Evolutionary conservation across 2,113 vertebrate genomes (phyloP), one percentile per base, ranked within the genome.

Genomic region (Morphnarchus princeps): DNA sequence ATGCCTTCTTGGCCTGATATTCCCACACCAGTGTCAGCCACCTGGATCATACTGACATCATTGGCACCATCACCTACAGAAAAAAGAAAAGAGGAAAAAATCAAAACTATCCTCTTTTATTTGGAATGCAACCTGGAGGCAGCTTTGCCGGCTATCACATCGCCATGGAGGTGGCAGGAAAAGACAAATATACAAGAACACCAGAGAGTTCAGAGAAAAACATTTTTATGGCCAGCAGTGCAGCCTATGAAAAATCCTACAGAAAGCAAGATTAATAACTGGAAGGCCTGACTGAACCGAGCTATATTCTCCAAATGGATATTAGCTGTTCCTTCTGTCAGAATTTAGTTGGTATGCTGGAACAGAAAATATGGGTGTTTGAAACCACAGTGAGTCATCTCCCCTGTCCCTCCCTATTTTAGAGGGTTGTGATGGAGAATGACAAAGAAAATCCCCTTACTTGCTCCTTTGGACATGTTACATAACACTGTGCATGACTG

Each of bases 11-110:
- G 98, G 65, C 99, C 99, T 0, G 97, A 98, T 93, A 99, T 98
- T 36, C 99, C 99, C 63, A 99, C 96, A 47, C 99, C 99, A 32
- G 93, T 95, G 79, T 99, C 98, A 81, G 99, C 99, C 81, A 98
- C 97, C 52, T 99, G 99, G 92, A 99, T 99, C 99, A 99, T 99
- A 77, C 99, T 99, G 57, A 99, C 99, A 49, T 99, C 99, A 77
- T 99, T 99, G 90, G 99, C 99, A 74, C 99, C 99, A 50, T 99
- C 99, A 97, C 99, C 99, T 99, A 89, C 14, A 16, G 55, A 61
- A n/a, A 73, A 63, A 89, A 66, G 9, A 65, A 52, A 65, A 93
- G 66, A 50, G 3, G 25, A 91, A 72, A 72, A 61, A 77, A 59
- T 25, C 31, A 76, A 57, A 95, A 69, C 32, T 61, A 76, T 58